phyloP scores from a whole-genome alignment of 2,888 invertebrate species.

The Orthosia gracilis region DNA sequence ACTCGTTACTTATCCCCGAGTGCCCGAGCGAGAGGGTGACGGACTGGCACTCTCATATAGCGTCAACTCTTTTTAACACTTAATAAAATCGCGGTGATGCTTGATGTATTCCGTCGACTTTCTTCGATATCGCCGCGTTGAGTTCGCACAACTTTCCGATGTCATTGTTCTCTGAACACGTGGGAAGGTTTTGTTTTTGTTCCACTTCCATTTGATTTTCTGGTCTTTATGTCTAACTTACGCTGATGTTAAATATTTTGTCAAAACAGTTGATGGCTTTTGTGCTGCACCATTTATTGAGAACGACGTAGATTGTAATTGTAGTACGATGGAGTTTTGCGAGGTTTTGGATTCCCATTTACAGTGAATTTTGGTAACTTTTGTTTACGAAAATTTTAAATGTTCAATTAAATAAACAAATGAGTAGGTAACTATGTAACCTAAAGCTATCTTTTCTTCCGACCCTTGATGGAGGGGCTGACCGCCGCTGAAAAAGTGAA shows the following conservation, averaged over 20 bases:
- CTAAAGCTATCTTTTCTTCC: no score
- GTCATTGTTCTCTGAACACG: constrained; percentile 80
- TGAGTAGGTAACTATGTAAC: no score
- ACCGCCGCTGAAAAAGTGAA: background rate
- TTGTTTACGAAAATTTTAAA: background rate
- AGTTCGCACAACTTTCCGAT: constrained; percentile 87
- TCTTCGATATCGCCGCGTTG: constrained; percentile 78
- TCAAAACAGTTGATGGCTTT: constrained; percentile 21
- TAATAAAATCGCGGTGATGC: constrained; percentile 61
- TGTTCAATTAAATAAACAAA: no score
- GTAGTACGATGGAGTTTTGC: background rate
- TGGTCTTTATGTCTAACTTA: constrained; percentile 49
- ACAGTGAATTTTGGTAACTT: no score
- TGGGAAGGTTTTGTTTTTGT: constrained; percentile 80
- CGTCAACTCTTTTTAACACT: constrained; percentile 66
- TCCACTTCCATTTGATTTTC: constrained; percentile 62
- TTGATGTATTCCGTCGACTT: constrained; percentile 76
- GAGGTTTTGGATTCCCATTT: background rate
- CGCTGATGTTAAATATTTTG: constrained; percentile 38
- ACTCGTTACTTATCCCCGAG: constrained; percentile 73
- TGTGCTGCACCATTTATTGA: constrained; percentile 19
- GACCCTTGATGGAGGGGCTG: no score
- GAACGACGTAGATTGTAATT: background rate
- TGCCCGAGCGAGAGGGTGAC: constrained; percentile 60
- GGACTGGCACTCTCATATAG: constrained; percentile 57